phyloP scores from a whole-genome alignment of 2,113 vertebrate genomes.

The Amblyornis subalaris region DNA sequence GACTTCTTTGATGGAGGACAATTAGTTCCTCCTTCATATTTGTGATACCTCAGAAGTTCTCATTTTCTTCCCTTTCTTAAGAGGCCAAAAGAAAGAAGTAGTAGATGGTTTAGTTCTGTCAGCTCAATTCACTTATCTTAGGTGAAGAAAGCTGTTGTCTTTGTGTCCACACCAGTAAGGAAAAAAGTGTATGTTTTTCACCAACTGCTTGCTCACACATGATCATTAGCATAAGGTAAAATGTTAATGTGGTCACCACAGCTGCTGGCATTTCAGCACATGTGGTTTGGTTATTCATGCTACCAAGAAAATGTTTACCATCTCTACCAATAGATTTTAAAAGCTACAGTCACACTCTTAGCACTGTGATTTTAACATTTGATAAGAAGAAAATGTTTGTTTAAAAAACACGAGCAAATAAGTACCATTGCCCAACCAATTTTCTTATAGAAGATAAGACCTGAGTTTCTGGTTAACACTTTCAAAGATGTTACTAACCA shows the following conservation, averaged over 20 bases:
- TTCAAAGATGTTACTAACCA: background rate
- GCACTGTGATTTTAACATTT: background rate
- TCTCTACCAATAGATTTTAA: background rate
- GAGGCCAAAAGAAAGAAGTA: background rate
- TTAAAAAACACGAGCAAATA: background rate
- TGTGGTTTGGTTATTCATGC: background rate
- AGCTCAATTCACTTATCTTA: background rate
- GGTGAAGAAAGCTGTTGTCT: background rate
- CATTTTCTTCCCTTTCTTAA: background rate
- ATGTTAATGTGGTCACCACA: background rate
- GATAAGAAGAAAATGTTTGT: slow-evolving; percentile 7
- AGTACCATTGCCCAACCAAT: background rate
- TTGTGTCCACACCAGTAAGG: background rate
- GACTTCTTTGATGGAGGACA: background rate
- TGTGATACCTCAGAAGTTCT: background rate
- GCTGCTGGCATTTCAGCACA: background rate
- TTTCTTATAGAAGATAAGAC: background rate
- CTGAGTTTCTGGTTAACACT: background rate
- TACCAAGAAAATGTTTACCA: slow-evolving; percentile 19
- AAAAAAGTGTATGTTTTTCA: background rate
- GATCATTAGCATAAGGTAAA: background rate
- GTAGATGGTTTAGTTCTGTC: background rate
- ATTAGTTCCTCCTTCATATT: background rate
- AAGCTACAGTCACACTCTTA: background rate
- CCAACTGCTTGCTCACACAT: background rate